Percentiles rank a stretch among this genome's conserved stretches.
Evolutionary conservation across 2,888 invertebrate genomes (phyloP).

Genomic region (Micropterix aruncella): DNA sequence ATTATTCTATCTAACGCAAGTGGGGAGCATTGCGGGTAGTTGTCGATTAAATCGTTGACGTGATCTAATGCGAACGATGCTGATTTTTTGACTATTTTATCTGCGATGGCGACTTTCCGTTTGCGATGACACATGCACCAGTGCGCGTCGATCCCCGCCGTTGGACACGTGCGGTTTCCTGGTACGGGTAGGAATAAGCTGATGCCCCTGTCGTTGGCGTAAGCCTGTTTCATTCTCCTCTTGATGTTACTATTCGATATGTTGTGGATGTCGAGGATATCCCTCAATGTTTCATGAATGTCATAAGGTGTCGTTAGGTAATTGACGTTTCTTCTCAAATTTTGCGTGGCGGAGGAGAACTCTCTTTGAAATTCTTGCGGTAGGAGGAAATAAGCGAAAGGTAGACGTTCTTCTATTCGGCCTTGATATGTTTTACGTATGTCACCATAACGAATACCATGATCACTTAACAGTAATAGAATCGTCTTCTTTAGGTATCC

Average conservation of each 20-base stretch:
- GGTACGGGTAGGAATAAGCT: constrained; percentile 70
- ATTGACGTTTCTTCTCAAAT: constrained; percentile 40
- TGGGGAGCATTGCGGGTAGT: constrained; percentile 48
- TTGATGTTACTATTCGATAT: constrained; percentile 27
- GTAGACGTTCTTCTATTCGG: constrained; percentile 75
- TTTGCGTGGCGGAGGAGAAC: constrained; percentile 37
- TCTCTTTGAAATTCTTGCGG: constrained; percentile 47
- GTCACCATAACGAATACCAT: constrained; percentile 77
- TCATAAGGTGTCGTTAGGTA: constrained; percentile 69
- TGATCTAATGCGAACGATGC: constrained; percentile 45
- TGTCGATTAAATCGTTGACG: constrained; percentile 47
- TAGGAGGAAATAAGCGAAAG: constrained; percentile 53
- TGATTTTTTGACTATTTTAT: constrained; percentile 39
- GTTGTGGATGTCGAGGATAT: constrained; percentile 42
- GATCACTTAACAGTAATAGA: constrained; percentile 71
- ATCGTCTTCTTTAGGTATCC: constrained; percentile 51
- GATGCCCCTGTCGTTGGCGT: constrained; percentile 41
- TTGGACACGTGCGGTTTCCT: constrained; percentile 54
- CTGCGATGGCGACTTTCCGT: constrained; percentile 36
- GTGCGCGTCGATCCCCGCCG: constrained; percentile 66
- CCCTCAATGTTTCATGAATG: constrained; percentile 62
- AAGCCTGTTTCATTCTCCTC: constrained; percentile 20
- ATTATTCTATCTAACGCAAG: constrained; percentile 46
- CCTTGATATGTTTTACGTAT: constrained; percentile 77
- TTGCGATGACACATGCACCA: constrained; percentile 81